Base-by-base conservation (phyloP, 2,113 vertebrate species). In the Anser cygnoides region DNA sequence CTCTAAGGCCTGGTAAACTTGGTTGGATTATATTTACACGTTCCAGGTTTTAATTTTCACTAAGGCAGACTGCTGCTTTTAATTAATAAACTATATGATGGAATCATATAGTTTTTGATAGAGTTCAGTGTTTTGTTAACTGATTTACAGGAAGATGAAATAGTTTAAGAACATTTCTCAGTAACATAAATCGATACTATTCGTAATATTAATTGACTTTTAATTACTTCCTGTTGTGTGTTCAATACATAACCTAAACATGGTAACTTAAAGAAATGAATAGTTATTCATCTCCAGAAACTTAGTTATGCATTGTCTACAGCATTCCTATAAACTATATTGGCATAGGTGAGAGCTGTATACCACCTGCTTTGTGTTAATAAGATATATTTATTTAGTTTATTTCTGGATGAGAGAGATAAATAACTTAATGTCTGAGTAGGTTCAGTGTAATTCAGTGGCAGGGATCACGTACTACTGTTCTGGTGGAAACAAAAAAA, bases 1-100 rank as follows among this genome's bases (percentile, higher is more conserved):
- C 8, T 75, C 12, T 75, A 49, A 81, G 29, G 22, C 26, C 39
- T 66, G 61, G 18, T 31, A 39, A 66, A 59, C 75, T 79, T 9
- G 61, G 3, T 39, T 22, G 2, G 39, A 3, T 59, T 68, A 15
- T 25, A 16, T 33, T 59, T 55, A 26, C 0, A 0, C 65, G 20
- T 67, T 91, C 28, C 13, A 35, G 9, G 21, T 78, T 65, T 90
- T 82, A 65, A 49, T 80, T 83, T 18, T 43, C 39, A 20, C 17
- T 29, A 55, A 78, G 10, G 26, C 59, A 66, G 28, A 19, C 28
- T 80, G 76, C 11, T 74, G 35, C 10, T 70, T 1, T 54, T 77
- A 77, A 15, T 66, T 57, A 55, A 46, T 4, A 31, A 84, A 41
- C 5, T 74, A 6, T 35, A 5, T 83, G 19, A 14, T 79, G 10